phyloP scores from a whole-genome alignment of 1,140 invertebrate species.

The Drosophila varians region DNA sequence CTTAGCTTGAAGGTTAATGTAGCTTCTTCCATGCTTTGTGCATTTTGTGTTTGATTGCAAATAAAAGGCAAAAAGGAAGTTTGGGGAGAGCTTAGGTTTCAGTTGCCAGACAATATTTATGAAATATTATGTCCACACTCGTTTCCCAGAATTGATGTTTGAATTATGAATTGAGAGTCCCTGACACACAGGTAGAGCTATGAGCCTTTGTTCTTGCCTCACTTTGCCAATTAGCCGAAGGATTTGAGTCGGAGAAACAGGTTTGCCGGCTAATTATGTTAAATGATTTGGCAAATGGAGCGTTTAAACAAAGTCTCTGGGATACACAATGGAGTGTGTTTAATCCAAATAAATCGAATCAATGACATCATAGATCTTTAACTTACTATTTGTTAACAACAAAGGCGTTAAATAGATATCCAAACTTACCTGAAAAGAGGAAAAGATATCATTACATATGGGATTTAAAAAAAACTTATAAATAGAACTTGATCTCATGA shows the following conservation, averaged over 20 bases:
- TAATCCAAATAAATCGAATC: slow-evolving; percentile 6
- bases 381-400: slow-evolving; percentile 31
- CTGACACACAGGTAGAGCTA: slow-evolving; percentile 26
- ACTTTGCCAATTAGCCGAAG: slow-evolving; percentile 53
- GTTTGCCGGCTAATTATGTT: slow-evolving; percentile 52
- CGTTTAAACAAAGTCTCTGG: not conserved
- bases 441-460: not conserved
- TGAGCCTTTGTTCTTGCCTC: slow-evolving; percentile 27
- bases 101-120: slow-evolving; percentile 42
- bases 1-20: slow-evolving; percentile 71
- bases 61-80: slow-evolving; percentile 47
- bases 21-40: slow-evolving; percentile 57
- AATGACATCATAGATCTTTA: slow-evolving; percentile 5
- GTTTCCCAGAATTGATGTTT: slow-evolving; percentile 43
- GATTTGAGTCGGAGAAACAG: slow-evolving; percentile 36
- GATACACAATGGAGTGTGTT: slow-evolving; percentile 10
- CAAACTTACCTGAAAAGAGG: slow-evolving; percentile 53
- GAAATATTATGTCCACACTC: slow-evolving; percentile 57
- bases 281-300: slow-evolving; percentile 56
- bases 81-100: slow-evolving; percentile 8
- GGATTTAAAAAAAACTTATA: not conserved
- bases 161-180: slow-evolving; percentile 64
- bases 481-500: slow-evolving; percentile 18
- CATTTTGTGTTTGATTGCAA: slow-evolving; percentile 71
- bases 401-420: not conserved